Evolutionary conservation across 2,888 invertebrate species (phyloP).

Genomic region (Nysson spinosus): DNA sequence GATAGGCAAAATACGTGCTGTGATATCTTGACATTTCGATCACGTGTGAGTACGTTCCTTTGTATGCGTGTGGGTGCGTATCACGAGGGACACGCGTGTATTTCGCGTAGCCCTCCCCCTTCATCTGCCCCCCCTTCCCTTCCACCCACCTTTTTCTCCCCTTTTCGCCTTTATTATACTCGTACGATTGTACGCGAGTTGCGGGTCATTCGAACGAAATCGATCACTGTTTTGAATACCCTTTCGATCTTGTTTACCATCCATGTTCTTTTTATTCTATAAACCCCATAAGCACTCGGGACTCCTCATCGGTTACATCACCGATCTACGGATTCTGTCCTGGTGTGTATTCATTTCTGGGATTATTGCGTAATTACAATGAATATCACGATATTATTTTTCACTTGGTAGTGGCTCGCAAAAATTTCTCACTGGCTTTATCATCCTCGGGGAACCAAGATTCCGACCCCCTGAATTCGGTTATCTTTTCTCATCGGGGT

Average conservation of each 20-base stretch:
- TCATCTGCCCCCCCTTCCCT: neutral
- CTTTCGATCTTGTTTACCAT: too few relatives aligned
- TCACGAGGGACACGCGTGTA: conserved; percentile 42
- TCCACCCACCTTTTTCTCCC: neutral
- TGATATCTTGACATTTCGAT: conserved; percentile 58
- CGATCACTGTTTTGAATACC: too few relatives aligned
- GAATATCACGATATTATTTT: neutral
- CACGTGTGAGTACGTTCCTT: conserved; percentile 20
- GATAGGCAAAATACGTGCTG: conserved; percentile 50
- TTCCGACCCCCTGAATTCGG: neutral
- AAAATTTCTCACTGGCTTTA: neutral
- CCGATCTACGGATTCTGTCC: too few relatives aligned
- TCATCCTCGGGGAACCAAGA: neutral
- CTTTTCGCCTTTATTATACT: conserved; percentile 19
- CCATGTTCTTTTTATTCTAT: too few relatives aligned
- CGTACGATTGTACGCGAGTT: conserved; percentile 10
- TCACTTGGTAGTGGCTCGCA: neutral
- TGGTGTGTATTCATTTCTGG: too few relatives aligned
- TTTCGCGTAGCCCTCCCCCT: conserved; percentile 9
- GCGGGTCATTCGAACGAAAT: neutral
- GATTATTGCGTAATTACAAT: neutral
- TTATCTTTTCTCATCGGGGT: conserved; percentile 22
- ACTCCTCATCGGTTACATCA: too few relatives aligned
- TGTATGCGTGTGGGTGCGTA: conserved; percentile 29
- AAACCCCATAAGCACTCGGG: too few relatives aligned